Evolutionary conservation across 2,113 vertebrate genomes (phyloP), one percentile per base, ranked within the genome.

Genomic region (Delphinus delphis): DNA sequence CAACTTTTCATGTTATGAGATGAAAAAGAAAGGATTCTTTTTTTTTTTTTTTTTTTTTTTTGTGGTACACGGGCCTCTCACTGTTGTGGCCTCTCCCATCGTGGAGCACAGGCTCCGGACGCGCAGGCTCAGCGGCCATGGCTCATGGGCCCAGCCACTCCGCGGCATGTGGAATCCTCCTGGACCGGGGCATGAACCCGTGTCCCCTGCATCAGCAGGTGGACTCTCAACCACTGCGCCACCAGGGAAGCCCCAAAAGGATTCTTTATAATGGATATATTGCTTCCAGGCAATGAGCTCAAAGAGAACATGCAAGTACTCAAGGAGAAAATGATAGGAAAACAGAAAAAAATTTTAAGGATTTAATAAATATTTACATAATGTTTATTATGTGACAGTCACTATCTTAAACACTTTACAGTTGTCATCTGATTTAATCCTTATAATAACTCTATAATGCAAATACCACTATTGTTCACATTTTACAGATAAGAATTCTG

Each of bases 361-460:
- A 90, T 73, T 96, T 89, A 90, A 79, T 33, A 76, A 92, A 74
- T 50, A 62, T 4, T 62, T 73, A 20, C 15, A 4, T 58, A 44
- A 41, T 67, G 14, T 31, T 87, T 96, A 67, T 74, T 68, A 90
- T 93, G 11, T 55, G 21, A 38, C 28, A 81, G 14, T 23, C 2
- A 81, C 13, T 62, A 2, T 84, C 44, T 80, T 68, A 41, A 68
- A 20, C 36, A 63, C 10, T 83, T 84, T 63, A 28, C 17, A 68
- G 13, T 73, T 70, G 44, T 88, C 18, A 38, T 70, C 12, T 65
- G n/a, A 70, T 26, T 88, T 91, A 93, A 88, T 90, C 55, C 41
- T 26, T 83, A 9, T 20, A 62, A 60, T 65, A 89, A 74, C 25
- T 47, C 47, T 60, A 1, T 47, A 25, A 38, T 62, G 28, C 8